Base-by-base conservation (phyloP, 2,888 invertebrate species). In the Daptonema setosum region DNA sequence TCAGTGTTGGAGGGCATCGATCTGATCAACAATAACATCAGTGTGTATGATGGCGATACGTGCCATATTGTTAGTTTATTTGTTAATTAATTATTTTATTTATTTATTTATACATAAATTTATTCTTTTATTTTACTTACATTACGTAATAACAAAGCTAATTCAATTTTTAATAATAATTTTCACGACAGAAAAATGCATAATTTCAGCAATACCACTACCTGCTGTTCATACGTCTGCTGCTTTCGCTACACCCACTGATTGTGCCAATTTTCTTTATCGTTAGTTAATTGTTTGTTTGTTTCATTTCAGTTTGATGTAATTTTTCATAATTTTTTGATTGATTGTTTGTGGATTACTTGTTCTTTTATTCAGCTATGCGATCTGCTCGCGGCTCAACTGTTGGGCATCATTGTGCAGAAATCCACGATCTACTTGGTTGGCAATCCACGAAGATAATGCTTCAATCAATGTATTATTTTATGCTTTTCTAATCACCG, bases 1-100 rank as follows among this genome's bases (percentile, higher is more conserved):
- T 28, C 52, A 54, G 54, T 54, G 45, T n/a, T 47, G 47, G 54
- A 54, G 28, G 54, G 54, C 20, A 20, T 47, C 5, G 47, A 45
- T 5, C 20, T 54, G 54, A 17, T 24, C 17, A 17, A 47, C n/a
- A 8, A 5, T 20, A 24, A 24, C 2, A 2, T 45, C 22, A 1
- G 8, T 5, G 28, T 50, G 30, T 55, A 55, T 22, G 47, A 24
- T 17, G 55, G 55, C 2, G 48, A 50, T 20, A 30, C 1, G 14
- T 55, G 45, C 25, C 55, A 55, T 26, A 45, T 45, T 11, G 54
- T 54, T 14, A 35, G 54, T 45, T 5, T 8, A 35, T 8, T 17
- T 11, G 35, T 8, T 17, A 35, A 17, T 8, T 8, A 8, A 35
- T 17, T 8, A 35, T 35, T 35, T 35, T n/a, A n/a, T n/a, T n/a